A percentile compares a stretch with the other conserved stretches of the same genome.
phyloP scores from a whole-genome alignment of 2,113 vertebrate species.

The Syrrhaptes paradoxus region DNA sequence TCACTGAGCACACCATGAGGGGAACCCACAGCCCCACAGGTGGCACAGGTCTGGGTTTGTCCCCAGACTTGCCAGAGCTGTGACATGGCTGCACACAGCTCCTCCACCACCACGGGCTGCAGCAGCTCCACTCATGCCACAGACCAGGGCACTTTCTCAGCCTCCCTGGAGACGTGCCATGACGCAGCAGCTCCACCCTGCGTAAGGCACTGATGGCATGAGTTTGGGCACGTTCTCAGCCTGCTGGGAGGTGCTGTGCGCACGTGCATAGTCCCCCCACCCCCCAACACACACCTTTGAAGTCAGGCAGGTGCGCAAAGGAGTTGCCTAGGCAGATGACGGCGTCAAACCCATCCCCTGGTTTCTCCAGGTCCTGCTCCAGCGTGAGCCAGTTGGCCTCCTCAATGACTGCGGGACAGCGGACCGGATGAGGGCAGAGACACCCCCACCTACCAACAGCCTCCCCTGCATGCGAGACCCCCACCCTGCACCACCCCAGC shows the following conservation, averaged over 20 bases:
- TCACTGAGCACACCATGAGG: accelerated
- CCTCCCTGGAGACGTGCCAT: accelerated
- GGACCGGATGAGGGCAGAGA: background rate
- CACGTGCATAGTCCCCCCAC: accelerated
- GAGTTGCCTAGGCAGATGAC: conserved; percentile 98
- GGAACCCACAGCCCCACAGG: background rate
- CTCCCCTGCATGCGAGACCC: background rate
- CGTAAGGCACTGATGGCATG: background rate
- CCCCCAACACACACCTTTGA: conserved; percentile 87
- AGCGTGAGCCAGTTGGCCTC: conserved; percentile 97
- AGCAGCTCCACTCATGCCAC: background rate
- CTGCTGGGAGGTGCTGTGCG: background rate
- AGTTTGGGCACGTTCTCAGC: background rate
- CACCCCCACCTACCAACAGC: background rate
- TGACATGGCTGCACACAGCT: background rate
- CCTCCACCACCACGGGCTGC: accelerated
- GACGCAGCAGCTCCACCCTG: background rate
- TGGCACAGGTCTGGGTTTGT: background rate
- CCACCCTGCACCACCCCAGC: too few relatives aligned
- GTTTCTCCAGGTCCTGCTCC: conserved; percentile 84
- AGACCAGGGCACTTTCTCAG: background rate
- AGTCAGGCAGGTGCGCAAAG: conserved; percentile 96
- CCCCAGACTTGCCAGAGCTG: background rate
- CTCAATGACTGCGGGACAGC: conserved; percentile 84
- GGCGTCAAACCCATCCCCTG: conserved; percentile 88